A percentile compares a stretch with the other conserved stretches of the same genome.
phyloP scores from a whole-genome alignment of 92 coral and sea anemone genomes.

The Umimayanthus kanabou region DNA sequence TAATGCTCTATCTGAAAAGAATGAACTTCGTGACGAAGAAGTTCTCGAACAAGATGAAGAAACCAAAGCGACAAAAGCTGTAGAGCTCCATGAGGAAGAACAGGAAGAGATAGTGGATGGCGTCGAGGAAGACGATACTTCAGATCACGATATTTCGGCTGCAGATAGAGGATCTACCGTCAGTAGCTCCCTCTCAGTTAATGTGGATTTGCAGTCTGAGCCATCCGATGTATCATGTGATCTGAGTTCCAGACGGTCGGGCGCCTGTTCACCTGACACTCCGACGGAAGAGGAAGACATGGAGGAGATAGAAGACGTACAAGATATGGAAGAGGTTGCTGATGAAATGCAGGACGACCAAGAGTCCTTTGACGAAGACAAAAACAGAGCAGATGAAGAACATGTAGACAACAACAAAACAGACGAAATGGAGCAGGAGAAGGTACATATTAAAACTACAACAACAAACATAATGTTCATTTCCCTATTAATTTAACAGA shows the following conservation, averaged over 20 bases:
- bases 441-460: background rate
- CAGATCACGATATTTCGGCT: constrained; percentile 8
- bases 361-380: background rate
- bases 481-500: too few species aligned
- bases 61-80: background rate
- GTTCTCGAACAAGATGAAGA: background rate
- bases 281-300: constrained; percentile 1
- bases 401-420: background rate
- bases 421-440: background rate
- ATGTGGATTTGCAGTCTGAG: constrained; percentile 19
- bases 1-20: background rate
- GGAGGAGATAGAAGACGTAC: background rate
- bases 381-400: background rate
- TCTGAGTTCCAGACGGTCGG: background rate
- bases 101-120: background rate
- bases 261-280: constrained; percentile 14
- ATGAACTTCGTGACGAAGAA: background rate
- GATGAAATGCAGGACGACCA: background rate
- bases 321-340: background rate
- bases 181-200: constrained; percentile 13
- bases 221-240: constrained; percentile 26
- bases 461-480: too few species aligned
- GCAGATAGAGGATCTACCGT: constrained; percentile 13
- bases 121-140: background rate
- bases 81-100: background rate